Conservation (phyloP, 2,113 vertebrate species). For the Oryctolagus cuniculus region mOryCun1.1 NC_091436.1:29583501-29584000, state of each 20-base stretch:
- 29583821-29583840: not conserved
- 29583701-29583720: not conserved
- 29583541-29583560: slow-evolving; percentile 25
- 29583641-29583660: not conserved
- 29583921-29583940: not conserved
- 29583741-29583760: not conserved
- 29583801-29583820: not conserved
- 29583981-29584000: not conserved
- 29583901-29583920: not conserved
- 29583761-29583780: not conserved
- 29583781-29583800: not conserved
- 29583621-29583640: not conserved
- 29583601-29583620: not conserved
- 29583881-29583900: not conserved
- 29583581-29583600: not conserved
- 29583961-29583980: not conserved
- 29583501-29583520: slow-evolving; percentile 5
- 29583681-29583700: not conserved
- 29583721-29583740: not conserved
- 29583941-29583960: not conserved
- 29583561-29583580: not conserved
- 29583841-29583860: not conserved
- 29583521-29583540: slow-evolving; percentile 12
- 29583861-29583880: not conserved
- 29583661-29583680: not conserved